phyloP scores from a whole-genome alignment of 2,888 invertebrate genomes.

The Megaustenia siamemsis region DNA sequence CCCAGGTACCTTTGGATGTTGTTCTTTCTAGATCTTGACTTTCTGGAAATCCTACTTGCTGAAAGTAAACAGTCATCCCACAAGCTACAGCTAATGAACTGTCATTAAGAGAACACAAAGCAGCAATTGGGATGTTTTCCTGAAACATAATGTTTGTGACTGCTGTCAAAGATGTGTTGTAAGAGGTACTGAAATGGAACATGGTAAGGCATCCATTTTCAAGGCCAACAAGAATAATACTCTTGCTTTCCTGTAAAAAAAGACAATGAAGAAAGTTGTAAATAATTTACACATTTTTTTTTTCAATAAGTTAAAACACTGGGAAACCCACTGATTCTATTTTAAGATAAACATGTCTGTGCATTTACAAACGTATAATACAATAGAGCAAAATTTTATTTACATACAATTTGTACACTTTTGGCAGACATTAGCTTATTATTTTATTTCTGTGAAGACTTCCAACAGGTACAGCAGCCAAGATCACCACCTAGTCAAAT shows the following conservation, averaged over 20 bases:
- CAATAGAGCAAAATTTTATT: too few relatives aligned
- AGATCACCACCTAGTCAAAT: too few relatives aligned
- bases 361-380: too few relatives aligned
- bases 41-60: not conserved
- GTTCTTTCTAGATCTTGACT: not conserved
- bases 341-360: too few relatives aligned
- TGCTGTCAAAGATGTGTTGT: not conserved
- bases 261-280: not conserved
- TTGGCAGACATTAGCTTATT: too few relatives aligned
- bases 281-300: too few relatives aligned
- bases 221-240: constrained; percentile 34
- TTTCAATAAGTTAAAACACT: too few relatives aligned
- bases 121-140: not conserved
- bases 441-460: too few relatives aligned
- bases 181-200: not conserved
- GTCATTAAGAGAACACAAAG: constrained; percentile 18
- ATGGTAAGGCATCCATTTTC: constrained; percentile 27
- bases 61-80: constrained; percentile 42
- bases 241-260: constrained; percentile 2
- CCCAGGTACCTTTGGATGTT: not conserved
- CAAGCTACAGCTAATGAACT: constrained; percentile 35
- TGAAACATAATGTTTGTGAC: not conserved
- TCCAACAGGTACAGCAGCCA: too few relatives aligned
- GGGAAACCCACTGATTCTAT: too few relatives aligned
- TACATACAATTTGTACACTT: too few relatives aligned